Evolutionary conservation across 2,113 vertebrate genomes (phyloP), one percentile per base, ranked within the genome.

Genomic region (Scytalopus superciliaris): DNA sequence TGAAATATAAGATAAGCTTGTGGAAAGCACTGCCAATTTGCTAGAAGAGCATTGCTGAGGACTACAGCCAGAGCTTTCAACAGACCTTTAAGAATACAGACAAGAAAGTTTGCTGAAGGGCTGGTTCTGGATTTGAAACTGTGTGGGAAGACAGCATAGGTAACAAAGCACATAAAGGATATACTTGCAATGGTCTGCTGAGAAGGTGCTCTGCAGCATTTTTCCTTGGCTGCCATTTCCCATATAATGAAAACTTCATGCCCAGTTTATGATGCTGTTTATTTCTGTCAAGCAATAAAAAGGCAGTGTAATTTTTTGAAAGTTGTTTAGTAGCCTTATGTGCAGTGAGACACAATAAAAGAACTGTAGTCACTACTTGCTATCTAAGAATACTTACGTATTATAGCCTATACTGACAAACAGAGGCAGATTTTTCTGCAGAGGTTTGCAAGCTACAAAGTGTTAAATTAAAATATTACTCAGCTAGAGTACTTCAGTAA

Each of bases 231-330:
- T 80, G 16, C 28, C 7, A 37, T n/a, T 62, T 86, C 47, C 67
- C 45, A 40, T 24, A 23, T 10, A 83, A 42, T 23, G 22, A 86
- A 70, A 86, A 40, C 4, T 40, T 53, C 1, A 8, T 7, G 8
- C 64, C 21, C 42, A 23, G n/a, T 40, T 69, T 69, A 35, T 49
- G 70, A 52, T 17, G 72, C 11, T 62, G 18, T 42, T 84, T 53
- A 35, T 80, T 91, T 66, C 49, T 68, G 25, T 50, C 39, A 57
- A 89, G 44, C 25, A 80, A 72, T 56, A 53, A 62, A 67, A 85
- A 83, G 3, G 35, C 7, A 0, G 0, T 6, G 4, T 4, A 2
- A 2, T 35, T 88, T 35, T 62, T 56, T 52, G 14, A 66, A 78
- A 56, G 22, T 22, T 42, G 24, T 73, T 81, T 72, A 59, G 9